These are phyloP conservation scores for Myiotriccus ornatus DNA, from an alignment of 2,797 vertebrate species.

Conservation along the genomic window DNA sequence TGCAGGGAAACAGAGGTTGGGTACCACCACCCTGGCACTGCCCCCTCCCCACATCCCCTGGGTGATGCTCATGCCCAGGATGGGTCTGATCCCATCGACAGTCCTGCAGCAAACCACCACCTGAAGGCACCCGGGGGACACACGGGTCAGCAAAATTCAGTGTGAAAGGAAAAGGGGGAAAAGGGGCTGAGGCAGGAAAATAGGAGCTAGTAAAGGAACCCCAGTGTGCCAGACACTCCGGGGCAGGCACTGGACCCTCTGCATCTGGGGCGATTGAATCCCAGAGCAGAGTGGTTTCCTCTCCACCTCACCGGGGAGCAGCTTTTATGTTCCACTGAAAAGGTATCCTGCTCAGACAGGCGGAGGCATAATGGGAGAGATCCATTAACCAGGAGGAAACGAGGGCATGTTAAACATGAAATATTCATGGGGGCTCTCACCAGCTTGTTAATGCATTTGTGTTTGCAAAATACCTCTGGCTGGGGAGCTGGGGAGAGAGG, in stretches of 20 bases:
- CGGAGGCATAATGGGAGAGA: constrained; percentile 56
- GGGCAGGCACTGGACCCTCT: neutral
- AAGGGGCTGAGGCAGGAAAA: neutral
- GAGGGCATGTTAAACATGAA: constrained; percentile 70
- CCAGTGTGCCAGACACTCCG: neutral
- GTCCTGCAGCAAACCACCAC: neutral
- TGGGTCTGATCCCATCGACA: neutral
- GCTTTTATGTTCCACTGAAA: constrained; percentile 71
- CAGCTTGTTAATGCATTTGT: constrained; percentile 69
- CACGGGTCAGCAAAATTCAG: neutral
- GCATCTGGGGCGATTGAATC: neutral
- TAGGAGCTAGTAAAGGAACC: constrained; percentile 9
- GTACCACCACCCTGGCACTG: neutral
- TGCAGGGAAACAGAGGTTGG: neutral
- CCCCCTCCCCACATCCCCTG: accelerated
- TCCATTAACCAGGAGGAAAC: constrained; percentile 72
- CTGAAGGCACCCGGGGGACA: neutral
- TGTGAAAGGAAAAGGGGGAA: too few relatives aligned
- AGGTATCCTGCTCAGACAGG: constrained; percentile 65
- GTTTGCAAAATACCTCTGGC: constrained; percentile 70
- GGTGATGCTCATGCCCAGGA: neutral
- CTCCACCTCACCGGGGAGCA: constrained; percentile 43
- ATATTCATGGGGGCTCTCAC: constrained; percentile 67
- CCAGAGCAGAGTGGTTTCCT: constrained; percentile 43
- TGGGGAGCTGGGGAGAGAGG: neutral